phyloP scores from a whole-genome alignment of 2,888 invertebrate genomes.

The Limnephilus auricula region DNA sequence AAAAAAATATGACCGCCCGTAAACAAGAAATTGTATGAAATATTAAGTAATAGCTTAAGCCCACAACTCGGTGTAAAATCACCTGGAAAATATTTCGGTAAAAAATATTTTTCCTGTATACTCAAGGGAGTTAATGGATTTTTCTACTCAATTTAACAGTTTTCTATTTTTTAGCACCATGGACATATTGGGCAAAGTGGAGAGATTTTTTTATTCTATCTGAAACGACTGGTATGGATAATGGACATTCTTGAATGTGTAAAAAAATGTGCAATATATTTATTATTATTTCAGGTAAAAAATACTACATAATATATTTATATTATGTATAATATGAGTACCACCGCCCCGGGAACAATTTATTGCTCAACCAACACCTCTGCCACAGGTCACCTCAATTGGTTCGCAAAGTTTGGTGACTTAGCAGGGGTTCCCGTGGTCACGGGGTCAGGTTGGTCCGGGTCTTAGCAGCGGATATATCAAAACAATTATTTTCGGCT shows the following conservation, averaged over 20 bases:
- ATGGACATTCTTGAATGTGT: neutral
- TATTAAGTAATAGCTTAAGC: neutral
- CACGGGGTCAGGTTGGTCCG: too few species aligned
- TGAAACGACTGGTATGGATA: neutral
- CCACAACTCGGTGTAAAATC: neutral
- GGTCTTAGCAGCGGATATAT: too few species aligned
- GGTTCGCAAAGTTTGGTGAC: too few species aligned
- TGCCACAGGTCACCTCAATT: too few species aligned
- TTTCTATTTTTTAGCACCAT: constrained; percentile 9
- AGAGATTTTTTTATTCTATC: neutral
- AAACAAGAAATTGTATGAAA: neutral
- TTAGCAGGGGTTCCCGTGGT: too few species aligned
- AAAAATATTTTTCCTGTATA: neutral
- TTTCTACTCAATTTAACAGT: constrained; percentile 28
- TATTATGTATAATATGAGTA: too few species aligned
- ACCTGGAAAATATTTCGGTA: neutral
- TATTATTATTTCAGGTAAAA: too few species aligned
- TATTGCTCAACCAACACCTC: too few species aligned
- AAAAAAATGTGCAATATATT: too few species aligned
- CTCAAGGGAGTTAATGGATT: constrained; percentile 26
- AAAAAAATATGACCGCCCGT: neutral
- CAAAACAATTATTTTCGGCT: too few species aligned
- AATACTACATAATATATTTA: too few species aligned
- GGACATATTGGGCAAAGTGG: neutral
- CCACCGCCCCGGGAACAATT: too few species aligned